Conservation (phyloP, 2,888 invertebrate species). For the Halictus quadricinctus region DNA sequence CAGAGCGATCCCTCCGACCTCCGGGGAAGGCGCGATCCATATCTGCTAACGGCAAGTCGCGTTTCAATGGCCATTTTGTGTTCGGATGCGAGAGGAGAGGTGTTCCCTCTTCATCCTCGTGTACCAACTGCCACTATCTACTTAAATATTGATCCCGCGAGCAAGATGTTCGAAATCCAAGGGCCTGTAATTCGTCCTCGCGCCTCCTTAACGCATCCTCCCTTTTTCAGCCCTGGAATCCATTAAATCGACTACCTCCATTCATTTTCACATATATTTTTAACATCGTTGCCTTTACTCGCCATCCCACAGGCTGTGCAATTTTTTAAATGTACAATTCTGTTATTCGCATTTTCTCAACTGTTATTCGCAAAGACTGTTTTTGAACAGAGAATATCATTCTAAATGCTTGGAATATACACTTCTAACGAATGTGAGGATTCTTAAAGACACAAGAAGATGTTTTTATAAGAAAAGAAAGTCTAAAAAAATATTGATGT, state of each 20-base stretch:
- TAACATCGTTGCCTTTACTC: not conserved
- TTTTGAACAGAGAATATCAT: not conserved
- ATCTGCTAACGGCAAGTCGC: constrained; percentile 77
- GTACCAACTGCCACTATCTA: constrained; percentile 8
- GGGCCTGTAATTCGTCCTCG: not conserved
- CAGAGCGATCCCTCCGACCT: constrained; percentile 68
- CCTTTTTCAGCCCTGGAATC: not conserved
- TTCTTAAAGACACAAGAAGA: too few relatives aligned
- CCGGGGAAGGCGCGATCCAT: constrained; percentile 76
- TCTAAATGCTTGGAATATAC: too few relatives aligned
- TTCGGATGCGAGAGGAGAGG: constrained; percentile 51
- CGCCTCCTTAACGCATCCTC: not conserved
- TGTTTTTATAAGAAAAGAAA: not conserved
- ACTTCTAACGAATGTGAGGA: too few relatives aligned
- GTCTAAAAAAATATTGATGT: too few relatives aligned
- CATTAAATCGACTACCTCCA: not conserved
- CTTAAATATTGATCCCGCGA: constrained; percentile 9
- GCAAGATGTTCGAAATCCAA: not conserved
- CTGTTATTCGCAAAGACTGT: not conserved
- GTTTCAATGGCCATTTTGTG: constrained; percentile 79
- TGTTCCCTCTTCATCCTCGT: constrained; percentile 8
- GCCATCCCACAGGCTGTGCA: not conserved
- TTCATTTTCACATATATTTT: not conserved
- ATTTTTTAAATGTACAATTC: not conserved
- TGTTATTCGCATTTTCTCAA: not conserved